A percentile compares a stretch with the other conserved stretches of the same genome.
Evolutionary conservation across 2,113 vertebrate genomes (phyloP).

Genomic region (Mus pahari): DNA sequence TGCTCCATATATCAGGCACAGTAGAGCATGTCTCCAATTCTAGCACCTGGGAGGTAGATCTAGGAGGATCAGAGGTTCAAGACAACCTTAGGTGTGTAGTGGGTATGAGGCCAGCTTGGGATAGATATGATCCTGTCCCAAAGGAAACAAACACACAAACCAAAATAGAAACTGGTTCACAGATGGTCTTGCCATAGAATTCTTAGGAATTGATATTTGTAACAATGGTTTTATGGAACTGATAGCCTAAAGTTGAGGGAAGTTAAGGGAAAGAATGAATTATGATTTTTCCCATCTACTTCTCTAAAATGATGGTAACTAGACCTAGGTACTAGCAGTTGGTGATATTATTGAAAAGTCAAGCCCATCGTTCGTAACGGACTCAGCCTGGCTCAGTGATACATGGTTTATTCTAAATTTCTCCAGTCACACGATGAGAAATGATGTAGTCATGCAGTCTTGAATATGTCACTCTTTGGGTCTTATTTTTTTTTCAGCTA

Average conservation of each 20-base stretch:
- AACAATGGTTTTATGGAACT: neutral
- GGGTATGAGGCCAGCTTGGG: neutral
- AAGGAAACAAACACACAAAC: neutral
- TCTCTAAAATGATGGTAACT: constrained; percentile 18
- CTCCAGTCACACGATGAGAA: neutral
- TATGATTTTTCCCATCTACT: neutral
- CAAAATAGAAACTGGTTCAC: neutral
- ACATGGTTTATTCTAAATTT: constrained; percentile 51
- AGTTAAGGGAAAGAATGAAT: constrained; percentile 46
- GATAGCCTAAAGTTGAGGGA: neutral
- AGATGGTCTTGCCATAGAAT: neutral
- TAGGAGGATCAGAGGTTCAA: neutral
- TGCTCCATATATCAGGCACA: neutral
- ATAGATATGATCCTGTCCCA: neutral
- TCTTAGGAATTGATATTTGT: neutral
- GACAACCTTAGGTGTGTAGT: neutral
- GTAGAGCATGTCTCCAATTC: neutral
- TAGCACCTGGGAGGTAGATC: neutral
- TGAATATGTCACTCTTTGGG: constrained; percentile 23
- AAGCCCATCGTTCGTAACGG: constrained; percentile 68
- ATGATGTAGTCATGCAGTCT: neutral
- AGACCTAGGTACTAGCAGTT: constrained; percentile 61
- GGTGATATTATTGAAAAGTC: constrained; percentile 46
- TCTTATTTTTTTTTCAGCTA: neutral
- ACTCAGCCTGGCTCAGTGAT: constrained; percentile 75